phyloP scores from a whole-genome alignment of 2,113 vertebrate genomes.

The Gambusia holbrooki region DNA sequence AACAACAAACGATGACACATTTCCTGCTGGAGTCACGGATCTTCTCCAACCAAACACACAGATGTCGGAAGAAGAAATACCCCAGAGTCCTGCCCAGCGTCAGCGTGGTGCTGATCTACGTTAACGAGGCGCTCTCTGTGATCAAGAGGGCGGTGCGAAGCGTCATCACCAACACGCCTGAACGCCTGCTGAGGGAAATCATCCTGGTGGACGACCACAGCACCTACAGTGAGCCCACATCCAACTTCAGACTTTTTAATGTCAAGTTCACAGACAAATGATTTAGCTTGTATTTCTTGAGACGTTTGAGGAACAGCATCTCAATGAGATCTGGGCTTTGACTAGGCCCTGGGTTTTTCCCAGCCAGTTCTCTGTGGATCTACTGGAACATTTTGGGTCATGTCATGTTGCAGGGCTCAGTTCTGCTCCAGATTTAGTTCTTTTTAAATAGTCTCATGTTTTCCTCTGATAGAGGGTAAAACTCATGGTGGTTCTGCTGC shows the following conservation, averaged over 20 bases:
- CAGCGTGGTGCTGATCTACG: constrained; percentile 81
- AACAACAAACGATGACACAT: neutral
- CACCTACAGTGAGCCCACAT: constrained; percentile 72
- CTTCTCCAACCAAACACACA: constrained; percentile 19
- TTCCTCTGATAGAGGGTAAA: too few relatives aligned
- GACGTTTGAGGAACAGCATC: neutral
- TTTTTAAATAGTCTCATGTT: too few relatives aligned
- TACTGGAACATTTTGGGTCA: too few relatives aligned
- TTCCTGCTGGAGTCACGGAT: neutral
- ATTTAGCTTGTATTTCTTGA: too few relatives aligned
- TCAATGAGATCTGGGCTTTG: neutral
- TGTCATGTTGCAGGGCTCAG: too few relatives aligned
- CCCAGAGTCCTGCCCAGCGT: constrained; percentile 75
- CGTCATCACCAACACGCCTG: constrained; percentile 77
- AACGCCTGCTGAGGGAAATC: constrained; percentile 79
- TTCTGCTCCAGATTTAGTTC: too few relatives aligned
- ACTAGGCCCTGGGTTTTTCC: too few relatives aligned
- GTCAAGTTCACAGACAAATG: too few relatives aligned
- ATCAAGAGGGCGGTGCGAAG: constrained; percentile 78
- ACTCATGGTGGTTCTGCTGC: too few relatives aligned
- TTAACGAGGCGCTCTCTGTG: constrained; percentile 82
- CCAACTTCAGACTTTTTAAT: too few relatives aligned
- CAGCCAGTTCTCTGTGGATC: too few relatives aligned
- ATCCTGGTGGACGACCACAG: constrained; percentile 84
- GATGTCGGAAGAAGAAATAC: constrained; percentile 76